These are phyloP conservation scores for Penaeus monodon DNA, from an alignment of 2,888 invertebrate species.

Conservation along the genomic window DNA sequence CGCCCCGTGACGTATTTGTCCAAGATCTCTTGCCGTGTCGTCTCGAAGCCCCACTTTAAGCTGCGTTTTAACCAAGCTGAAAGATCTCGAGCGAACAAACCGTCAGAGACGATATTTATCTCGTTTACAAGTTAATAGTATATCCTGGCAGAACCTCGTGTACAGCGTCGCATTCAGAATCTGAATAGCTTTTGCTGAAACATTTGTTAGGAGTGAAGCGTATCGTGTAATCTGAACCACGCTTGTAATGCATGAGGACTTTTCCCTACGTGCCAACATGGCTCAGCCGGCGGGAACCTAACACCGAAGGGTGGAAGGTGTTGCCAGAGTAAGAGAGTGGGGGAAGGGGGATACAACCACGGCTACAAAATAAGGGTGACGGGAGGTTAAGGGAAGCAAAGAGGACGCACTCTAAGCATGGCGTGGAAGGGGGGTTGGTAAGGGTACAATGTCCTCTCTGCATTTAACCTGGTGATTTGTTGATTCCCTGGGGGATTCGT, in stretches of 20 bases:
- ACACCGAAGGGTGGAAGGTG: background rate
- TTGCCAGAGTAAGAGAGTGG: background rate
- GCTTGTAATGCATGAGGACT: background rate
- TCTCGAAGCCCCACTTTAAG: no score
- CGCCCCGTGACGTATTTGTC: no score
- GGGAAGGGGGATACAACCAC: background rate
- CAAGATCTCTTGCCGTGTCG: no score
- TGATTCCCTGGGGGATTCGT: no score
- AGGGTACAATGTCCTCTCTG: background rate
- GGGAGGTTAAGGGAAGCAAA: background rate
- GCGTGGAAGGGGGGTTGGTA: background rate
- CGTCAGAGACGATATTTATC: no score
- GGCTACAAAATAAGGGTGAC: constrained; percentile 4
- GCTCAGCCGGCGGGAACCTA: background rate
- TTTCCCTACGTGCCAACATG: constrained; percentile 11
- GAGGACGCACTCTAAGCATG: background rate
- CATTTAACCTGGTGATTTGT: no score
- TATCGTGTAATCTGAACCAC: constrained; percentile 7
- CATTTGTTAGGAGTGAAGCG: constrained; percentile 5
- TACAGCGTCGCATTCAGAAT: background rate
- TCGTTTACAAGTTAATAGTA: no score
- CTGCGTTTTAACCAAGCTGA: no score
- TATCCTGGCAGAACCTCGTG: no score
- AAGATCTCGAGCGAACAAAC: no score
- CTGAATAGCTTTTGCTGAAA: constrained; percentile 5